Evolutionary conservation across 2,113 vertebrate genomes (phyloP), one percentile per base, ranked within the genome.

Genomic region (pig (Sus scrofa)): DNA sequence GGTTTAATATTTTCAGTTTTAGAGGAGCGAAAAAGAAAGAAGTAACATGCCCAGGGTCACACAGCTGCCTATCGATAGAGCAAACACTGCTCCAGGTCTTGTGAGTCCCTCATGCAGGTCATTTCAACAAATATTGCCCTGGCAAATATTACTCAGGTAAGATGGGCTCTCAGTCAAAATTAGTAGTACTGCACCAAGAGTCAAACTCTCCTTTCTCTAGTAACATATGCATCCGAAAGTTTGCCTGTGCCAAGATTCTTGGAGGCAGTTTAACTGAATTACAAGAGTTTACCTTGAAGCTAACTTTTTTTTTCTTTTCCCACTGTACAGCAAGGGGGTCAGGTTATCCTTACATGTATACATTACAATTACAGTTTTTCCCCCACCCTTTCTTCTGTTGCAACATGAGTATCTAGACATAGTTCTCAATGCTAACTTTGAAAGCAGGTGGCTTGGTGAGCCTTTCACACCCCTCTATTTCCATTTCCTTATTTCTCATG

Each of bases 41-140:
- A 93, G 4, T 37, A 44, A 89, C 44, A 77, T 91, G 39, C 58
- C 50, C 85, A 88, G 83, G 65, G 83, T 84, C 68, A 87, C 77
- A 87, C 52, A 94, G 77, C 56, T 89, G 78, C 32, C 77, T 94
- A 60, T 32, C 73, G 11, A 74, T 63, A 87, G 22, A 90, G 65
- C 44, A 87, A 96, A 95, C 34, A 79, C 39, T 94, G 39, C n/a
- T 14, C 54, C 52, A 12, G 22, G 10, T 93, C 37, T 95, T 70
- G 1, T 63, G 71, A 86, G 89, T 91, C n/a, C 52, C 79, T 67
- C 19, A 30, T 67, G 19, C 85, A 89, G n/a, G 50, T 95, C 52
- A 91, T 91, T 89, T 86, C 68, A 83, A 73, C 73, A 95, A 77
- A 74, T 30, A 94, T 88, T 96, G 92, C 62, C 24, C 32, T 84